These are phyloP conservation scores for Siniperca undulata DNA, from an alignment of 2,797 vertebrate genomes.

Conservation along the genomic window DNA sequence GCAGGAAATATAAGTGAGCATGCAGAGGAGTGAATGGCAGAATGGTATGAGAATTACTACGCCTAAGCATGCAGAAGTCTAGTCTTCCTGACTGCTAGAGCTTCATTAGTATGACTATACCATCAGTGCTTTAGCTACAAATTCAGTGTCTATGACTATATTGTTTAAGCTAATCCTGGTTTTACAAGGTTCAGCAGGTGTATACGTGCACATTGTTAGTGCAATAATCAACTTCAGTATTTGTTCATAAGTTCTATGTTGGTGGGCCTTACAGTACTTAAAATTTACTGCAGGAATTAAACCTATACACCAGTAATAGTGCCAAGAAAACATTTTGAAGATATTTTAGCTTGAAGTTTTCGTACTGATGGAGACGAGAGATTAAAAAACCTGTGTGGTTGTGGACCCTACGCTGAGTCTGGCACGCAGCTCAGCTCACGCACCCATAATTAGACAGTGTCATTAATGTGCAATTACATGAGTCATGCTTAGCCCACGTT, in stretches of 20 bases:
- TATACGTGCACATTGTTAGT: not conserved
- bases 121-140: not conserved
- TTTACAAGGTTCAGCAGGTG: slow-evolving; percentile 6
- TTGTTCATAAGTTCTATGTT: not conserved
- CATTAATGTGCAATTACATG: slow-evolving; percentile 80
- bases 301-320: not conserved
- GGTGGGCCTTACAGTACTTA: slow-evolving; percentile 1
- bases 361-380: slow-evolving; percentile 28
- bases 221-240: not conserved
- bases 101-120: not conserved
- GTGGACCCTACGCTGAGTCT: slow-evolving; percentile 39
- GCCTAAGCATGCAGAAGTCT: too few species aligned
- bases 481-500: slow-evolving; percentile 69
- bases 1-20: too few species aligned
- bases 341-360: slow-evolving; percentile 23
- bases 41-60: too few species aligned
- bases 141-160: not conserved
- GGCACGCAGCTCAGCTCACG: slow-evolving; percentile 31
- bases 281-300: not conserved
- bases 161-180: not conserved
- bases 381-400: slow-evolving; percentile 43
- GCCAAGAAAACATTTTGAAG: slow-evolving; percentile 21
- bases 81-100: too few species aligned
- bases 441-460: slow-evolving; percentile 64
- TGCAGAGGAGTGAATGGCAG: too few species aligned